These are phyloP conservation scores for Ips typographus DNA, from an alignment of 1,140 invertebrate species.

Conservation along the genomic window DNA sequence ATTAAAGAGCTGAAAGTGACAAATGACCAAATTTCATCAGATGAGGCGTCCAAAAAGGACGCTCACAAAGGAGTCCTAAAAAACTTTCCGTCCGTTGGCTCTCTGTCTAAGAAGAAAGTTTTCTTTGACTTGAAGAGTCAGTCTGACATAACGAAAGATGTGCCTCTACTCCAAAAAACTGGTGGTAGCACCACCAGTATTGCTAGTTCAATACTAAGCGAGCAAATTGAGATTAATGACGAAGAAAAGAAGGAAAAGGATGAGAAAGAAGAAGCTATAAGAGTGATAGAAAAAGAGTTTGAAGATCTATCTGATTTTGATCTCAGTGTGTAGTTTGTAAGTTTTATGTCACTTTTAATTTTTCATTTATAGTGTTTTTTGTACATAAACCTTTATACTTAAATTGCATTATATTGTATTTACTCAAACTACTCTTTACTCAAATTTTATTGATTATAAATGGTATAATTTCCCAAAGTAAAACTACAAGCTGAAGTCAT, in stretches of 20 bases:
- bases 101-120: conserved; percentile 47
- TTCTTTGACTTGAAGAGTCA: conserved; percentile 46
- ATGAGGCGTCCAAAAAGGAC: conserved; percentile 30
- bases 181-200: conserved; percentile 43
- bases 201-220: conserved; percentile 41
- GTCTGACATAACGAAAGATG: conserved; percentile 7
- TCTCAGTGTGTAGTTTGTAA: conserved; percentile 28
- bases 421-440: too few species aligned
- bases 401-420: too few species aligned
- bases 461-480: too few species aligned
- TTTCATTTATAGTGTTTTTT: conserved; percentile 24
- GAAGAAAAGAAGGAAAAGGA: conserved; percentile 20
- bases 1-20: not conserved
- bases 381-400: not conserved
- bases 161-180: conserved; percentile 21
- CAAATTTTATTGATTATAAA: too few species aligned
- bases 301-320: conserved; percentile 40
- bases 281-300: conserved; percentile 25
- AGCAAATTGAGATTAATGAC: conserved; percentile 15
- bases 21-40: not conserved
- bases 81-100: conserved; percentile 38
- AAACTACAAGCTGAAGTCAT: too few species aligned
- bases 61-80: conserved; percentile 41
- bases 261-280: conserved; percentile 3
- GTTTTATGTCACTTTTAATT: not conserved